Percentiles rank a stretch among this genome's conserved stretches.
Conservation (phyloP, 2,888 invertebrate species). For the Drymonia ruficornis region DNA sequence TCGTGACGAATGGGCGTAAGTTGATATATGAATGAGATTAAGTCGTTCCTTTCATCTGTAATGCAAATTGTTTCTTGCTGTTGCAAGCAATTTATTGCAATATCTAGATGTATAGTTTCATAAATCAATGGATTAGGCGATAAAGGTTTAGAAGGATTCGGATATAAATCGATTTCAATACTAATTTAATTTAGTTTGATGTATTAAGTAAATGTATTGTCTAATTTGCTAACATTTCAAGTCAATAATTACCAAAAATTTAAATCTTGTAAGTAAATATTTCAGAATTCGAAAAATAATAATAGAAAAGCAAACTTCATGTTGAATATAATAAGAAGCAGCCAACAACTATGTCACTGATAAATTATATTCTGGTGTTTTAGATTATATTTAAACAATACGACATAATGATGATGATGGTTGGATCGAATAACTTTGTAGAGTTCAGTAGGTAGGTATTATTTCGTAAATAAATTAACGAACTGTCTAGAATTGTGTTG, state of each 20-base stretch:
- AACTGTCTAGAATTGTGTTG: slow-evolving; percentile 50
- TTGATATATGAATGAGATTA: slow-evolving; percentile 3
- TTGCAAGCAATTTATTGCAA: slow-evolving; percentile 10
- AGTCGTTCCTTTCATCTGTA: slow-evolving; percentile 2
- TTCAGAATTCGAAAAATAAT: no score
- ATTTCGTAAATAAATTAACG: slow-evolving; percentile 8
- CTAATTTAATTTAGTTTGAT: no score
- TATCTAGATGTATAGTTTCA: slow-evolving; percentile 9
- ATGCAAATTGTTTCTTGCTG: slow-evolving; percentile 8
- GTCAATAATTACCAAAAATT: no score
- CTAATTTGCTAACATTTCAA: no score
- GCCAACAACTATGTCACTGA: background rate
- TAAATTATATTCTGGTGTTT: background rate
- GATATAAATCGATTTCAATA: background rate
- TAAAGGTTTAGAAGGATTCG: background rate
- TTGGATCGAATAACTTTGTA: background rate
- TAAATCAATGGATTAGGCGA: slow-evolving; percentile 17
- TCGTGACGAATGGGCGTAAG: background rate
- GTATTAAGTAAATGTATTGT: no score
- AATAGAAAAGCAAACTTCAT: no score
- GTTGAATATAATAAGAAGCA: no score
- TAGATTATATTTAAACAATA: background rate
- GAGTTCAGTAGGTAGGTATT: background rate
- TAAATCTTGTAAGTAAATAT: no score
- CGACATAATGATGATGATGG: background rate